Percentiles rank a stretch among this genome's conserved stretches.
These are phyloP conservation scores for Archips xylosteana DNA, from an alignment of 2,888 invertebrate species.

Conservation along the genomic window DNA sequence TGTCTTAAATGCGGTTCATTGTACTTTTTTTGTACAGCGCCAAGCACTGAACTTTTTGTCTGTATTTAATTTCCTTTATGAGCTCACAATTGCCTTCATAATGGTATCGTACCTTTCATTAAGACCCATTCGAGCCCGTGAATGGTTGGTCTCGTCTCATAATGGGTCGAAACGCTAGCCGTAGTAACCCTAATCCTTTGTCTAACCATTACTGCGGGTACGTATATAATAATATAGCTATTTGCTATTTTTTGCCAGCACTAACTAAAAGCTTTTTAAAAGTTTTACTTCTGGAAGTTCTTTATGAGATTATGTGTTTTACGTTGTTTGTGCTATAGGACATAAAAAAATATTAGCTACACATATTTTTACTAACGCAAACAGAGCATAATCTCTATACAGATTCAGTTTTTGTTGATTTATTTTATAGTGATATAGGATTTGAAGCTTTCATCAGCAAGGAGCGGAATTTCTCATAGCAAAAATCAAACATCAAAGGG, in stretches of 20 bases:
- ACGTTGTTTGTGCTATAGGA: background rate
- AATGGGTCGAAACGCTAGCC: conserved; percentile 75
- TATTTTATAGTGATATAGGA: background rate
- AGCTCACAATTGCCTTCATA: conserved; percentile 80
- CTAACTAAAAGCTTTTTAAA: background rate
- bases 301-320: background rate
- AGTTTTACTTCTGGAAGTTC: background rate
- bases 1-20: conserved; percentile 48
- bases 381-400: background rate
- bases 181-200: conserved; percentile 72
- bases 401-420: background rate
- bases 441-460: too few species aligned
- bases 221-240: background rate
- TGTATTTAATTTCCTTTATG: conserved; percentile 81
- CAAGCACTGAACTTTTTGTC: conserved; percentile 62
- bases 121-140: conserved; percentile 76
- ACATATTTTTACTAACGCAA: background rate
- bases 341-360: background rate
- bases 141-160: conserved; percentile 73
- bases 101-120: conserved; percentile 81
- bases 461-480: too few species aligned
- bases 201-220: conserved; percentile 45
- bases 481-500: too few species aligned
- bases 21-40: conserved; percentile 36
- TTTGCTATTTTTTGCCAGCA: conserved; percentile 11